A percentile compares a stretch with the other conserved stretches of the same genome.
phyloP scores from a whole-genome alignment of 2,113 vertebrate genomes.

The Coracopsis vasa region DNA sequence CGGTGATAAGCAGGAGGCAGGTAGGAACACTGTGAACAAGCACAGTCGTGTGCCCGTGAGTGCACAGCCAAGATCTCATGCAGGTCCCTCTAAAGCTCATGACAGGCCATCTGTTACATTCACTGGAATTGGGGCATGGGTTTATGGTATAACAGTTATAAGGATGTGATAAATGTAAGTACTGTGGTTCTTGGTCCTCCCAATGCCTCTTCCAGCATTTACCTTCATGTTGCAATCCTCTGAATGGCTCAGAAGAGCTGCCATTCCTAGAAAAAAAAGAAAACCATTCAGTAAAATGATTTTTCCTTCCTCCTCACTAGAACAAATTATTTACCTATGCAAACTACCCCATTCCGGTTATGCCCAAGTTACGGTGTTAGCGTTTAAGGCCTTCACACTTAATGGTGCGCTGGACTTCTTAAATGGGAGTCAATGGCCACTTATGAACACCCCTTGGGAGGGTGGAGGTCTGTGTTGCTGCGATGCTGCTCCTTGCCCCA shows the following conservation, averaged over 20 bases:
- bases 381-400: neutral
- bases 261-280: neutral
- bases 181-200: neutral
- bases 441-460: neutral
- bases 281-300: neutral
- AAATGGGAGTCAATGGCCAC: no score
- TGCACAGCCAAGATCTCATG: neutral
- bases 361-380: neutral
- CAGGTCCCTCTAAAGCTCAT: neutral
- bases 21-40: neutral
- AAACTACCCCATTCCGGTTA: neutral
- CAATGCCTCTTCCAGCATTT: neutral
- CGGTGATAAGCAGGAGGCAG: neutral
- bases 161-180: neutral
- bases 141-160: neutral
- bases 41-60: fast-evolving
- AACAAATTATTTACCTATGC: neutral
- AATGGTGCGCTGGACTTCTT: neutral
- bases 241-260: neutral
- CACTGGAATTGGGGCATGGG: neutral
- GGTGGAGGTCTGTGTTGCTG: neutral
- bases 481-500: neutral
- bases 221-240: neutral
- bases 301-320: neutral
- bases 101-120: neutral